Conservation (phyloP, 2,797 vertebrate species). For the Lophura swinhoii region DNA sequence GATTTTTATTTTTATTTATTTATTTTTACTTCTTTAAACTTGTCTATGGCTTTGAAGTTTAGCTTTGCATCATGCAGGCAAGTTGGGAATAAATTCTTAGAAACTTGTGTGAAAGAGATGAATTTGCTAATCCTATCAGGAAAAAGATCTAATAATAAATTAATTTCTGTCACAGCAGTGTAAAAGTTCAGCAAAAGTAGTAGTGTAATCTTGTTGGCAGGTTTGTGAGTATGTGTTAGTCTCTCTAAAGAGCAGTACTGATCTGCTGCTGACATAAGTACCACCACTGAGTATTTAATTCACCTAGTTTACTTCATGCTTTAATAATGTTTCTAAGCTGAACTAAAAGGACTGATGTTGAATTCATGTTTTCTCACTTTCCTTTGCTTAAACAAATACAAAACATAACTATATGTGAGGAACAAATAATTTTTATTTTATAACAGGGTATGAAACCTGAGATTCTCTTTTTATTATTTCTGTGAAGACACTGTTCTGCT, state of each 20-base stretch:
- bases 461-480: neutral
- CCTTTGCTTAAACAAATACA: neutral
- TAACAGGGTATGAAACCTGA: neutral
- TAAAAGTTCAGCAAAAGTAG: conserved; percentile 9
- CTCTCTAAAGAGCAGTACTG: neutral
- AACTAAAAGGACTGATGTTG: neutral
- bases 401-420: neutral
- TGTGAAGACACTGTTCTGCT: neutral
- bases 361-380: neutral
- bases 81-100: neutral
- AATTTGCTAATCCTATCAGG: conserved; percentile 25
- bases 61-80: neutral
- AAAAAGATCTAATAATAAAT: conserved; percentile 9
- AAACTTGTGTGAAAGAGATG: neutral
- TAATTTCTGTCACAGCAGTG: conserved; percentile 1
- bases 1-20: too few species aligned
- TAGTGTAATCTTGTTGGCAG: conserved; percentile 12
- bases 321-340: neutral
- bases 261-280: neutral
- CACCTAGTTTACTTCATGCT: neutral
- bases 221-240: neutral
- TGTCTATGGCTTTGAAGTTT: neutral
- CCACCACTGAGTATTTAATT: neutral
- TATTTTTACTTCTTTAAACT: neutral
- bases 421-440: neutral